These are phyloP conservation scores for Tenthredo notha DNA, from an alignment of 2,888 invertebrate genomes.

Conservation along the genomic window DNA sequence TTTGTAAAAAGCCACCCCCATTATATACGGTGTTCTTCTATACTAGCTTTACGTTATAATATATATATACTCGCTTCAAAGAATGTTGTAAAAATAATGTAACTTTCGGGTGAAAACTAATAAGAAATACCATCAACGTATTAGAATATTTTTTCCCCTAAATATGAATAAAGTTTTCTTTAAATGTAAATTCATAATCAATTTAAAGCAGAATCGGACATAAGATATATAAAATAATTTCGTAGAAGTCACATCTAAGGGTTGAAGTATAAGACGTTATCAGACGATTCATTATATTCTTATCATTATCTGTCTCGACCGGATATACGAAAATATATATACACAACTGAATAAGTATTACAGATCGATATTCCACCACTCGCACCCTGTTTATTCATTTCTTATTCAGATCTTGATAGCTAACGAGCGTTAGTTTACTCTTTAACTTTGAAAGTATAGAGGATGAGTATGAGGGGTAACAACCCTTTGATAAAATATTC, in stretches of 20 bases:
- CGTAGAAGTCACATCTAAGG: background rate
- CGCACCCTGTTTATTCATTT: background rate
- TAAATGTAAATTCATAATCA: no score
- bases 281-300: background rate
- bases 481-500: background rate
- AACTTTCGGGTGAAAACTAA: no score
- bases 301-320: background rate
- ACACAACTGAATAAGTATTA: background rate
- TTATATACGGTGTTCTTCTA: background rate
- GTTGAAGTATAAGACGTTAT: background rate
- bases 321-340: background rate
- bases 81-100: no score
- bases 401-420: background rate
- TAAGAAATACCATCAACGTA: no score
- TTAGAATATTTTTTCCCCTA: no score
- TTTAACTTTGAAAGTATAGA: background rate
- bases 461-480: background rate
- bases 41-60: background rate
- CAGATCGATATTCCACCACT: background rate
- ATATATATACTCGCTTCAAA: background rate
- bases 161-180: no score
- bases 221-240: background rate
- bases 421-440: background rate
- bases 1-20: conserved; percentile 26
- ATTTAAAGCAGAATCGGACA: no score